Evolutionary conservation across 2,797 vertebrate genomes (phyloP).

Genomic region (Malacoraja senta): DNA sequence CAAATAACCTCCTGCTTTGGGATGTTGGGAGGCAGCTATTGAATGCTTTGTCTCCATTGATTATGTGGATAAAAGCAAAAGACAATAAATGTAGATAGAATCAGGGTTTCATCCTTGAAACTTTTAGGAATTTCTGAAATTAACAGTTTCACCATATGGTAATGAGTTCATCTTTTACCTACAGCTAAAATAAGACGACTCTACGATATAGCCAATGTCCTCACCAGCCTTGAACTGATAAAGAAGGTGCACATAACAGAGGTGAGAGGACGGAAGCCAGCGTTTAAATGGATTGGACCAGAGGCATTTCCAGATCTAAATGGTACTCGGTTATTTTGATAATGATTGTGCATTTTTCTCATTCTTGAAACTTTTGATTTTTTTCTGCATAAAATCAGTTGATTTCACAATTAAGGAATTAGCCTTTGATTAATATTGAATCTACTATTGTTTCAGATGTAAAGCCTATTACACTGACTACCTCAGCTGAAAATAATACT

Average conservation of each 20-base stretch:
- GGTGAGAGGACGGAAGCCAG: conserved; percentile 81
- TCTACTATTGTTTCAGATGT: conserved; percentile 49
- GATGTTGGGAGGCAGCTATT: neutral
- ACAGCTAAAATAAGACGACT: conserved; percentile 89
- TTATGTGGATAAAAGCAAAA: neutral
- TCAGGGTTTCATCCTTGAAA: neutral
- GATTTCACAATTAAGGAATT: conserved; percentile 36
- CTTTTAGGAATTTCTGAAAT: neutral
- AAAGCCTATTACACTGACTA: conserved; percentile 44
- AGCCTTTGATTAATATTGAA: neutral
- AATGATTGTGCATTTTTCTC: neutral
- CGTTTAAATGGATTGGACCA: conserved; percentile 87
- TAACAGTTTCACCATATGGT: neutral
- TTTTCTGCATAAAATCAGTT: conserved; percentile 19
- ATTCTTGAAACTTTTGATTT: conserved; percentile 30
- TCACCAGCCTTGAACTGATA: conserved; percentile 87
- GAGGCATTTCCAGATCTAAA: conserved; percentile 61
- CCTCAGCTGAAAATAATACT: conserved; percentile 44
- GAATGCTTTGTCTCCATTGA: neutral
- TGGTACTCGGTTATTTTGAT: conserved; percentile 54
- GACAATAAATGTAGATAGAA: neutral
- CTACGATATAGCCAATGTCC: conserved; percentile 93
- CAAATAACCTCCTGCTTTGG: neutral
- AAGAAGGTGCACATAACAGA: conserved; percentile 90
- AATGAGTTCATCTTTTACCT: conserved; percentile 41